Conservation (phyloP, 2,113 vertebrate species). For the Madoqua kirkii region DNA sequence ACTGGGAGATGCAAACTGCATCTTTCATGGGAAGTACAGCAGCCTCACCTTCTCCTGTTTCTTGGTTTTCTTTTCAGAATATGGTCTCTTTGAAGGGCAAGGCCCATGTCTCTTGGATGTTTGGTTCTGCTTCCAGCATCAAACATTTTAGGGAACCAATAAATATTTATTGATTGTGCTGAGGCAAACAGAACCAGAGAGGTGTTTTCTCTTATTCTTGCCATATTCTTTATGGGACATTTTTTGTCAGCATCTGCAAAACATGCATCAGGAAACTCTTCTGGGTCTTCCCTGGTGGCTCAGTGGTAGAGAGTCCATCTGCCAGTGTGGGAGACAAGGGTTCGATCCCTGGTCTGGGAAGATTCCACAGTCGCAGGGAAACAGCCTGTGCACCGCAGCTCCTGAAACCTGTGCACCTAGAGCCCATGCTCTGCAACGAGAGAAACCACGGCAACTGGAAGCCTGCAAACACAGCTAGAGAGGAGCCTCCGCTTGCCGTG, state of each 20-base stretch:
- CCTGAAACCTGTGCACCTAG: neutral
- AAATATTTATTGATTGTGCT: slow-evolving; percentile 32
- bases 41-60: neutral
- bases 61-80: slow-evolving; percentile 1
- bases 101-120: neutral
- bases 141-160: neutral
- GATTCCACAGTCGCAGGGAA: neutral
- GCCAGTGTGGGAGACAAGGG: neutral
- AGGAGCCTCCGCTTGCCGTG: neutral
- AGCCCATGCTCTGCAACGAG: neutral
- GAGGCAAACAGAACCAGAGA: neutral
- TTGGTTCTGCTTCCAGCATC: slow-evolving; percentile 21
- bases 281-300: neutral
- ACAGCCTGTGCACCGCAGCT: neutral
- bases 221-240: neutral
- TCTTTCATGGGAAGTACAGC: neutral
- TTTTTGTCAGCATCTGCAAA: neutral
- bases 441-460: neutral
- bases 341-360: neutral
- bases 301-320: neutral
- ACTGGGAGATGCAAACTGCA: neutral
- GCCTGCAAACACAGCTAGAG: neutral
- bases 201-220: neutral
- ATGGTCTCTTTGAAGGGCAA: neutral
- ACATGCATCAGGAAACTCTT: neutral